Base-by-base conservation (phyloP, 2,888 invertebrate genomes). In the Trichacis sp. region DNA sequence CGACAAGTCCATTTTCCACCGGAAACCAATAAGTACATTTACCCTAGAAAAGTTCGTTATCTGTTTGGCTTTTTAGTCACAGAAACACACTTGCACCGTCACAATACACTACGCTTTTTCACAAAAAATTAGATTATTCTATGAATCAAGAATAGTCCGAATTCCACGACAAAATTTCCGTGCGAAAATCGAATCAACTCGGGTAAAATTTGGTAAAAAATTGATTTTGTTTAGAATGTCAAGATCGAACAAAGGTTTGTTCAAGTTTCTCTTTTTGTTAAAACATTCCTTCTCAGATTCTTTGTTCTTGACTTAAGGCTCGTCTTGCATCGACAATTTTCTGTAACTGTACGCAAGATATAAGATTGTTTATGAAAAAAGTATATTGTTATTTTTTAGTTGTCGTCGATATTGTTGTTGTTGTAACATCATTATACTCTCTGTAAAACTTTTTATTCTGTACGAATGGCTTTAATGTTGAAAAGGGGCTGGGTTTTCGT, bases 1-100 rank as follows among this genome's bases (percentile, higher is more conserved):
- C 14, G 58, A 70, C 55, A 61, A 29, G 56, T 59, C 66, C 56
- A 66, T 48, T 54, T 54, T 47, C 64, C 15, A 40, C 40, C 64
- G 69, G 52, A 66, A 61, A 62, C 74, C 70, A 72, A 70, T 68
- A 68, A 71, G 67, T 70, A 70, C 59, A 71, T 73, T 73, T 68
- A 73, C 72, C 71, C 71, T 73, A 75, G 71, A 74, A 69, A 72
- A 70, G 66, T 75, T 77, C 70, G 72, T 78, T 77, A 71, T 77
- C 77, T 75, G 79, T 82, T 84, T 77, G 78, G 84, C 83, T 84
- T 84, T 73, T 82, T 82, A 77, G 77, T 82, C 81, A 82, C 80
- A 79, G 76, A 79, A 75, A 81, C 76, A 82, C 77, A 79, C 78
- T 74, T 76, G 82, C 83, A 83, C 81, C 72, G 75, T 80, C 79